phyloP scores from a whole-genome alignment of 2,888 invertebrate species.

The Sepioteuthis lessoniana region DNA sequence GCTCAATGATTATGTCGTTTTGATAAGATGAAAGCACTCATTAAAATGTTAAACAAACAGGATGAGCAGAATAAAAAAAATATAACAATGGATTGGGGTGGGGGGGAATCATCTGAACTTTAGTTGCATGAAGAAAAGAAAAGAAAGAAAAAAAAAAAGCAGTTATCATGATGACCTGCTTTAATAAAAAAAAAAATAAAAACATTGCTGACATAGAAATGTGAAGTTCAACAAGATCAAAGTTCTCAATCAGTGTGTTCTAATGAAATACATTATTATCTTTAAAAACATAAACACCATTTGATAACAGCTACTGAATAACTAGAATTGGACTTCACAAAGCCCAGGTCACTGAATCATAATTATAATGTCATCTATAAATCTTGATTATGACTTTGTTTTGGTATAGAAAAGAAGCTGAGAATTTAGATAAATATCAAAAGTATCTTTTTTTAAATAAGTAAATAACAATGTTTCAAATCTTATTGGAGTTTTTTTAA shows the following conservation, averaged over 20 bases:
- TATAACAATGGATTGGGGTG: no score
- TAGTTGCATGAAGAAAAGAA: background rate
- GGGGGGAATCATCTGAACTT: no score
- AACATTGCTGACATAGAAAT: background rate
- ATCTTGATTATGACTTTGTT: background rate
- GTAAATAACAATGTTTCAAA: no score
- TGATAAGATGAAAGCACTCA: no score
- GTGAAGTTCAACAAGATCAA: slow-evolving; percentile 13
- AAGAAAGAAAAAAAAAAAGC: background rate
- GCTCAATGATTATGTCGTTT: no score
- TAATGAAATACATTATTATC: background rate
- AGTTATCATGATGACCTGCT: no score
- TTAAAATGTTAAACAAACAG: no score
- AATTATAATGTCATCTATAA: background rate
- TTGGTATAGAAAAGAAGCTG: background rate
- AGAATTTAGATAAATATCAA: no score
- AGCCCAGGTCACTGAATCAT: background rate
- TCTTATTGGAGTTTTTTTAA: no score
- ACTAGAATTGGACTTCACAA: background rate
- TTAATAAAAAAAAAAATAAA: background rate
- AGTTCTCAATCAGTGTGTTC: background rate
- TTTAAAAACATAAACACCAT: background rate
- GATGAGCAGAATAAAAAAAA: no score
- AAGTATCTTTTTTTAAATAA: no score
- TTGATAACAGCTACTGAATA: background rate